Evolutionary conservation across 2,888 invertebrate species (phyloP).

Genomic region (Tuta absoluta): DNA sequence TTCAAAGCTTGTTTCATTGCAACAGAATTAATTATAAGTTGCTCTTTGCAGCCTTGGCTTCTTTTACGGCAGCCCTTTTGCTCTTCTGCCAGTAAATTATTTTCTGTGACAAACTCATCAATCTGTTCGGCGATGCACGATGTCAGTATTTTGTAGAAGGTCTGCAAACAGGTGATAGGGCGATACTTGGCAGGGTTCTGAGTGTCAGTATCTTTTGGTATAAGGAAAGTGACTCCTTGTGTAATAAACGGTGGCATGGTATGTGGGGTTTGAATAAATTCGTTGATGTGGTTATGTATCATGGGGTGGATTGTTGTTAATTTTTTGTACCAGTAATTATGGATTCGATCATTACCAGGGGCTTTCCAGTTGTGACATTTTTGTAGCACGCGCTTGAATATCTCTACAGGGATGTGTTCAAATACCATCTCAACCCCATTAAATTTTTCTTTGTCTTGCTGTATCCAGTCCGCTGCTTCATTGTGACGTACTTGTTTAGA

Average conservation of each 20-base stretch:
- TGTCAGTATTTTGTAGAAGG: no score
- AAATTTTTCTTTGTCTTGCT: not conserved
- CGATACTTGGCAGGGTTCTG: slow-evolving; percentile 39
- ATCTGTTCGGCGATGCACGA: slow-evolving; percentile 35
- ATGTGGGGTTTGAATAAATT: no score
- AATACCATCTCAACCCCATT: not conserved
- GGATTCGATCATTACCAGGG: no score
- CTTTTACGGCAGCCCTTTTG: no score
- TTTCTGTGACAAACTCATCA: slow-evolving; percentile 29
- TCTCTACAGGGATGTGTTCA: not conserved
- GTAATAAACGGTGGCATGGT: slow-evolving; percentile 31
- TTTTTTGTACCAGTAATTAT: slow-evolving; percentile 25
- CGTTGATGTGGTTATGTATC: slow-evolving; percentile 29
- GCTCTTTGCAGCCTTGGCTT: no score
- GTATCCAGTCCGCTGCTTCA: not conserved
- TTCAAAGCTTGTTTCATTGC: slow-evolving; percentile 27
- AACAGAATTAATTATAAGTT: slow-evolving; percentile 34
- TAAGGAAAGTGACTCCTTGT: slow-evolving; percentile 33
- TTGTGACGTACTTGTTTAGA: not conserved
- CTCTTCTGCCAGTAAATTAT: slow-evolving; percentile 22
- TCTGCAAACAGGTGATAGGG: slow-evolving; percentile 43
- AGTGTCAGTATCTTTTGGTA: slow-evolving; percentile 35
- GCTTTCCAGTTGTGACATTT: no score
- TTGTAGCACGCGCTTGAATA: not conserved
- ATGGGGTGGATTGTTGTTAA: slow-evolving; percentile 2